Evolutionary conservation across 2,888 invertebrate genomes (phyloP), one percentile per base, ranked within the genome.

Genomic region (Toxonevra muliebris): DNA sequence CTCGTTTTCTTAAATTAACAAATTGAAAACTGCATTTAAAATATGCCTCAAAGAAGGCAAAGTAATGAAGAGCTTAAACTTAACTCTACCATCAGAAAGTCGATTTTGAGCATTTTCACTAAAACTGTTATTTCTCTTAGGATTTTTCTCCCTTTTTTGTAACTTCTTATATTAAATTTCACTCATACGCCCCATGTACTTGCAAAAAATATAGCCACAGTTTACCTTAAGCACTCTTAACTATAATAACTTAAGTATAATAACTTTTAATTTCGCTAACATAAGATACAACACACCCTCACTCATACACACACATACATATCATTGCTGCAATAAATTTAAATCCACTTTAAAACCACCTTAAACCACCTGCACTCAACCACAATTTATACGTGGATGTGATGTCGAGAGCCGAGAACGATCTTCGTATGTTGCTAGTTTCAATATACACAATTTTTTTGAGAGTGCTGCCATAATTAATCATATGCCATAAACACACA

Each of bases 331-430:
- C 52, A 55, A 65, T 68, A 68, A 65, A 64, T 61, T 60, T 11
- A 61, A 61, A 65, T 61, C 61, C 61, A 65, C 65, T 61, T 64
- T 61, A 53, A 64, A 68, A 61, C 55, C 53, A 13, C 40, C 53
- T 41, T 57, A 57, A 68, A 53, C 52, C 61, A 65, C 68, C 60
- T 48, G 42, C 42, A 62, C 54, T 62, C 50, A 12, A 59, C 41
- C 52, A 15, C 19, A 40, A 15, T 10, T 30, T 30, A 30, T 30
- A 30, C 30, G 30, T 4, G 3, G 30, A 30, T 30, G 30, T n/a
- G n/a, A n/a, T n/a, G n/a, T n/a, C n/a, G n/a, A n/a, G n/a, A n/a
- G 30, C 30, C 30, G 30, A 30, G 30, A 30, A 30, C 30, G 30
- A 30, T 4, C 30, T 7, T 30, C 30, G 7, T 30, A 30, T 17